phyloP scores from a whole-genome alignment of 2,888 invertebrate genomes.

The Eilema sororculum region DNA sequence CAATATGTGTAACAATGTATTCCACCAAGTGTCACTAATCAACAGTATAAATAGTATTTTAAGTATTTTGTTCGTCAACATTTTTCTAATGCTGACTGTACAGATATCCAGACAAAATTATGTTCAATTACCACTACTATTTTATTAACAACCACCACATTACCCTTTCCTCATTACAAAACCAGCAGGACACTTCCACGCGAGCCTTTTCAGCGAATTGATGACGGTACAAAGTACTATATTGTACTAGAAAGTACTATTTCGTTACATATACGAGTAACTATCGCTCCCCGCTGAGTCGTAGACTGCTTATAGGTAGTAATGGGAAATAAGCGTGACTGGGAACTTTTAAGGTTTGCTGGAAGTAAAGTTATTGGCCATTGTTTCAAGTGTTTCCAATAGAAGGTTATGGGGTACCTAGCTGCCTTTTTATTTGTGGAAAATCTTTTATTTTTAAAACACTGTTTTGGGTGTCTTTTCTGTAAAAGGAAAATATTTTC shows the following conservation, averaged over 20 bases:
- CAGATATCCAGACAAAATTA: background rate
- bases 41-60: no score
- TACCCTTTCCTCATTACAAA: conserved; percentile 31
- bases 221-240: conserved; percentile 31
- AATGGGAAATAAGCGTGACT: conserved; percentile 60
- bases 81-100: no score
- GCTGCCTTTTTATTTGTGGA: conserved; percentile 10
- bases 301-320: conserved; percentile 32
- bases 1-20: no score
- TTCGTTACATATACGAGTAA: conserved; percentile 46
- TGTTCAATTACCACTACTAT: background rate
- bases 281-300: conserved; percentile 58
- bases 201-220: conserved; percentile 35
- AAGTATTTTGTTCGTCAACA: no score
- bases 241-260: conserved; percentile 41
- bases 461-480: background rate
- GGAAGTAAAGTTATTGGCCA: conserved; percentile 35
- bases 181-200: conserved; percentile 39
- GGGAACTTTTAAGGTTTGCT: conserved; percentile 55
- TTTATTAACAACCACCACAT: conserved; percentile 7
- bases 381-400: conserved; percentile 28
- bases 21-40: no score
- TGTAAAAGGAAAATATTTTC: no score
- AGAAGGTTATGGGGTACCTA: conserved; percentile 6
- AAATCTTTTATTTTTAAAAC: conserved; percentile 5